Conservation (phyloP, 2,113 vertebrate species). For the Triplophysa dalaica region DNA sequence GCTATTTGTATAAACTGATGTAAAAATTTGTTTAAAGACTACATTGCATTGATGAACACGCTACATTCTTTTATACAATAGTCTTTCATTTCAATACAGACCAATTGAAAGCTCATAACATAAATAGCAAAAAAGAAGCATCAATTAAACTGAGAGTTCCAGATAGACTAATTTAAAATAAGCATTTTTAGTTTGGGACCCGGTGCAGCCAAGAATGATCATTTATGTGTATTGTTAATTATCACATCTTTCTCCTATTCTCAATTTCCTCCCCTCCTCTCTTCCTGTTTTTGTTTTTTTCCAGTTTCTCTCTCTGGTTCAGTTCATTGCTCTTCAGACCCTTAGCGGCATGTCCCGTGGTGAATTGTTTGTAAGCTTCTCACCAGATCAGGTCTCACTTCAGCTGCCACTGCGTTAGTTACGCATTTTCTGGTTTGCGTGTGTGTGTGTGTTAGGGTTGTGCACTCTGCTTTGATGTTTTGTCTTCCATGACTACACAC, state of each 20-base stretch:
- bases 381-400: conserved; percentile 28
- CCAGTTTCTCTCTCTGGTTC: background rate
- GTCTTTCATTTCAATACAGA: no score
- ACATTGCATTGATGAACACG: no score
- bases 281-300: background rate
- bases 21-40: no score
- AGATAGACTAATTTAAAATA: no score
- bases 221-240: background rate
- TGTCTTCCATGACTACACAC: conserved; percentile 30
- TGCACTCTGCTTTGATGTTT: conserved; percentile 31
- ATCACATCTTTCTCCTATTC: background rate
- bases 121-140: no score
- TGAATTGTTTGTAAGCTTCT: conserved; percentile 31
- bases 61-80: no score
- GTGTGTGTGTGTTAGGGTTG: conserved; percentile 24
- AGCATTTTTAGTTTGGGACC: no score
- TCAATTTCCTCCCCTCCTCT: no score
- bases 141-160: no score
- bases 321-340: conserved; percentile 11
- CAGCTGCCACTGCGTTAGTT: conserved; percentile 32
- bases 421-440: conserved; percentile 6
- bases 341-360: background rate
- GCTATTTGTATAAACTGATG: no score
- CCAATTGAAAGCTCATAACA: no score
- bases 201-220: no score